Percentiles rank a stretch among this genome's conserved stretches.
These are phyloP conservation scores for Mustela nigripes DNA, from an alignment of 2,113 vertebrate genomes.

Conservation along the genomic window DNA sequence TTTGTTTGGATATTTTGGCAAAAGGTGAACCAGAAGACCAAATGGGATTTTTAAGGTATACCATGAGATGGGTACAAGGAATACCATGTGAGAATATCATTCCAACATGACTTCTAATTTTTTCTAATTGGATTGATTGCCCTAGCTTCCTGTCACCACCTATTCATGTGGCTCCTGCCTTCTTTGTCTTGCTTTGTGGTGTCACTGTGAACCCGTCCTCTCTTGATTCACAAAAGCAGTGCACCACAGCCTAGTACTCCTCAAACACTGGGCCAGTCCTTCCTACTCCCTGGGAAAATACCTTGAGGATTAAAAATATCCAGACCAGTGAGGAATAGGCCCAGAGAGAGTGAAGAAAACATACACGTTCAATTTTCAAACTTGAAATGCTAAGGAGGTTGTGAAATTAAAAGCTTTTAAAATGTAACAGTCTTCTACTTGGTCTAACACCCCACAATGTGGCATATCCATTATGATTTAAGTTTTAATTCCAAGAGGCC, in stretches of 20 bases:
- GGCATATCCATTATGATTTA: not conserved
- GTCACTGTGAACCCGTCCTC: not conserved
- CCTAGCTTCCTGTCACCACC: not conserved
- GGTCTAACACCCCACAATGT: not conserved
- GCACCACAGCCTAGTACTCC: not conserved
- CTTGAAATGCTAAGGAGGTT: not conserved
- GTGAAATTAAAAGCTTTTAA: not conserved
- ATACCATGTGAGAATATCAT: not conserved
- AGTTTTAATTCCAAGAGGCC: not conserved
- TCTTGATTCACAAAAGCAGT: not conserved
- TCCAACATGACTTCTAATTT: not conserved
- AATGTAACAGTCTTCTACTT: not conserved
- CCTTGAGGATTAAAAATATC: not conserved
- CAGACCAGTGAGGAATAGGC: not conserved
- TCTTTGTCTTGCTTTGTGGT: not conserved
- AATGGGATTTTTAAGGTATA: not conserved
- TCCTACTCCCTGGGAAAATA: not conserved
- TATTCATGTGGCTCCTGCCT: not conserved
- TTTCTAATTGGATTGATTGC: not conserved
- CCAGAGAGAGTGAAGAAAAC: not conserved
- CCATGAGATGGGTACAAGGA: not conserved
- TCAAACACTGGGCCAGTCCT: not conserved
- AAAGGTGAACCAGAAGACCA: not conserved
- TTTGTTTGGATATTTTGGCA: not conserved
- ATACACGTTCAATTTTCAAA: not conserved